Percentiles rank a stretch among this genome's conserved stretches.
Conservation (phyloP, 1,140 invertebrate genomes). For the Bicyclus anynana region DNA sequence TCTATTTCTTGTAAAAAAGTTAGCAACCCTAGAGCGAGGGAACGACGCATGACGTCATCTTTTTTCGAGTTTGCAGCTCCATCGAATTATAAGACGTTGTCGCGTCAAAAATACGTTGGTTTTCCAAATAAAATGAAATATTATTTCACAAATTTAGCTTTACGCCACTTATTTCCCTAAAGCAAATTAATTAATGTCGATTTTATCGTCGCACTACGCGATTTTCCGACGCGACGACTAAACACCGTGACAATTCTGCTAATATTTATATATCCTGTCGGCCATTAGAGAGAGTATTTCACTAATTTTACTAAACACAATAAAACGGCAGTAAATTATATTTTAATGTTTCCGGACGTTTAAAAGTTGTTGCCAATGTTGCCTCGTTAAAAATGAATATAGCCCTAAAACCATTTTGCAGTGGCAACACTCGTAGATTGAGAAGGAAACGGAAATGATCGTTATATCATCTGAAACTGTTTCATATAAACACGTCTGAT, state of each 20-base stretch:
- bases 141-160: too few species aligned
- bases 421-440: conserved; percentile 41
- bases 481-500: conserved; percentile 40
- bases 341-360: conserved; percentile 71
- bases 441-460: conserved; percentile 63
- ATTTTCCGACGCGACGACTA: conserved; percentile 44
- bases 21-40: too few species aligned
- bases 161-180: too few species aligned
- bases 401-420: conserved; percentile 67
- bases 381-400: conserved; percentile 69
- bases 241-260: conserved; percentile 53
- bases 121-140: too few species aligned
- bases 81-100: too few species aligned
- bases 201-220: conserved; percentile 45
- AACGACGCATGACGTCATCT: too few species aligned
- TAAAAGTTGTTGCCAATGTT: conserved; percentile 59
- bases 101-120: too few species aligned
- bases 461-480: conserved; percentile 60
- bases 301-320: conserved; percentile 65
- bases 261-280: conserved; percentile 66
- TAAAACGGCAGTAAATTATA: conserved; percentile 67
- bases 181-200: conserved; percentile 37
- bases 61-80: too few species aligned
- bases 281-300: conserved; percentile 57
- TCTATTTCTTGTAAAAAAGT: too few species aligned